Evolutionary conservation across 2,113 vertebrate genomes (phyloP).

Genomic region (Odontesthes bonariensis): DNA sequence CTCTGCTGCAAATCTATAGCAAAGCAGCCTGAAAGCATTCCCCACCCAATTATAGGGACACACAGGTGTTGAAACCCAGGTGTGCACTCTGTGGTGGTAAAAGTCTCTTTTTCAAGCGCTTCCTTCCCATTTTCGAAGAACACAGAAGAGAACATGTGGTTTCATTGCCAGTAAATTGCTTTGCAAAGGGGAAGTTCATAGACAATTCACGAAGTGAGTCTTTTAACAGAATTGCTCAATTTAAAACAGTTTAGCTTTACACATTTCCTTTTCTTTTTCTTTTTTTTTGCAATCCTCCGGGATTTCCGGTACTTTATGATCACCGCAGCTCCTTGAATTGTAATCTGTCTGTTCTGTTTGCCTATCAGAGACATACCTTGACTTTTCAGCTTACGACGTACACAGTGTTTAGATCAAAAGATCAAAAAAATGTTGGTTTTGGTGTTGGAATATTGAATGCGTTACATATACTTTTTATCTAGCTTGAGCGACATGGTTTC

Average conservation of each 20-base stretch:
- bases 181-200: slow-evolving; percentile 41
- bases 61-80: slow-evolving; percentile 21
- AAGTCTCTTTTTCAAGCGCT: no score
- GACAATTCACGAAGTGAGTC: slow-evolving; percentile 13
- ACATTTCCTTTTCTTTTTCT: background rate
- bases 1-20: slow-evolving; percentile 23
- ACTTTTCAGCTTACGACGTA: slow-evolving; percentile 12
- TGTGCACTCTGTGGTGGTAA: slow-evolving; percentile 1
- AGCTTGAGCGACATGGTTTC: slow-evolving; percentile 14
- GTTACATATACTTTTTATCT: background rate
- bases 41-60: background rate
- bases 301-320: background rate
- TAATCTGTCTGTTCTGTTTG: background rate
- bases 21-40: slow-evolving; percentile 23
- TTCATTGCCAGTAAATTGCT: slow-evolving; percentile 40
- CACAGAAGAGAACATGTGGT: slow-evolving; percentile 11
- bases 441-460: slow-evolving; percentile 20
- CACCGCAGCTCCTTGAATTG: background rate
- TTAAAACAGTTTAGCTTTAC: background rate
- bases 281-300: no score
- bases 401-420: slow-evolving; percentile 50
- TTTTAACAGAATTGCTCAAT: background rate
- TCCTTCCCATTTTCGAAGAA: slow-evolving; percentile 6
- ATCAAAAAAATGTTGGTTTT: background rate
- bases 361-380: slow-evolving; percentile 34